A percentile compares a stretch with the other conserved stretches of the same genome.
These are phyloP conservation scores for Oedothorax gibbosus DNA, from an alignment of 1,140 invertebrate genomes.

Conservation along the genomic window DNA sequence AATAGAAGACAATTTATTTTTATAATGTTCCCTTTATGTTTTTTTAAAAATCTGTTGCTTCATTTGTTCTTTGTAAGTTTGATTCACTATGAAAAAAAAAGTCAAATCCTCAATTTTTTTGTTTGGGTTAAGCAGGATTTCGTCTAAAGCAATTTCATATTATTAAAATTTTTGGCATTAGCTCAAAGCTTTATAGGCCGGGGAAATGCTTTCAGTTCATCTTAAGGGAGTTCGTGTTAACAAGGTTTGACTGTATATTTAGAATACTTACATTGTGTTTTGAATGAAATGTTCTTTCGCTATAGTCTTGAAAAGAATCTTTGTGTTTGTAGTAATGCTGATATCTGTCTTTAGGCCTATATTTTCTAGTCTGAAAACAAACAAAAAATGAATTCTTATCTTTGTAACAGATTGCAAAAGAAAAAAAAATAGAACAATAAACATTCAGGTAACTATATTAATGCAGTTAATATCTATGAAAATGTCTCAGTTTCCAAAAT, in stretches of 20 bases:
- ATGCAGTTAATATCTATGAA: neutral
- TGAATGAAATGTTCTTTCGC: constrained; percentile 28
- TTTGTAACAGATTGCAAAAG: neutral
- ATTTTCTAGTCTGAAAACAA: constrained; percentile 36
- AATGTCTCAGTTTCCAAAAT: neutral
- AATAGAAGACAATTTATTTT: no score
- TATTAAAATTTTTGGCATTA: neutral
- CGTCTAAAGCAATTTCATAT: no score
- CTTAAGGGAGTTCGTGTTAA: neutral
- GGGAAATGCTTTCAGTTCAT: neutral
- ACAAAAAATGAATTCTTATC: neutral
- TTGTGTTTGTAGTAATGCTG: neutral
- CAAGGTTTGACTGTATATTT: neutral
- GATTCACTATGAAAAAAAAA: neutral
- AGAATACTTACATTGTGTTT: constrained; percentile 38
- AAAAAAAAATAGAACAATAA: neutral
- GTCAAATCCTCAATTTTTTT: no score
- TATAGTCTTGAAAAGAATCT: constrained; percentile 48
- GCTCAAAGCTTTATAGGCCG: neutral
- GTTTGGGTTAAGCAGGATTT: no score
- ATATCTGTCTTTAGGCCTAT: constrained; percentile 12
- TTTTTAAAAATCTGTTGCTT: no score
- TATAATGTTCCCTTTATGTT: no score
- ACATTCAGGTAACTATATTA: no score
- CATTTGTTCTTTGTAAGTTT: neutral